Base-by-base conservation (phyloP, 2,113 vertebrate genomes). In the Myotis brandtii region DNA sequence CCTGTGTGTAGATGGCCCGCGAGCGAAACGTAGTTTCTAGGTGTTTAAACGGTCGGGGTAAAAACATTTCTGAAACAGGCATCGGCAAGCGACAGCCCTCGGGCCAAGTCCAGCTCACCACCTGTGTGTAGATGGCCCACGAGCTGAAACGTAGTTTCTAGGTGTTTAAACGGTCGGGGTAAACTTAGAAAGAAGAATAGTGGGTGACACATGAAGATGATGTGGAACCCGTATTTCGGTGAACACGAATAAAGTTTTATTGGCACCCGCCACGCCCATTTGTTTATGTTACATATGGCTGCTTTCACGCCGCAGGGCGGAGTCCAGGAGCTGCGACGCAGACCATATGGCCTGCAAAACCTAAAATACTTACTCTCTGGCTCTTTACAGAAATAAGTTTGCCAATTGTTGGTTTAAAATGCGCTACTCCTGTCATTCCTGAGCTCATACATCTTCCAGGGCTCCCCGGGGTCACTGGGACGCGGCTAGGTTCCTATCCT, bases 11-110 rank as follows among this genome's bases (percentile, higher is more conserved):
- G 48, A 21, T 7, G 13, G 32, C 59, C 59, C 1, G 0, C 1
- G 1, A 1, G 1, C 70, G 48, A 37, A 72, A 54, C 56, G 27
- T 7, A 34, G 48, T 30, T 2, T 48, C 62, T 40, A 3, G 37
- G 37, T 37, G 67, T 83, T 83, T 56, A 48, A 83, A 69, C 13
- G 46, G 5, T 11, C 23, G 23, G n/a, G 25, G 3, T 43, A 30
- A 30, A 16, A n/a, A n/a, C n/a, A n/a, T n/a, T n/a, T n/a, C n/a
- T n/a, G n/a, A n/a, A 40, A 40, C 40, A 40, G 40, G 40, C 40
- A 40, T 40, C 32, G 9, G 56, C 27, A 6, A 16, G 18, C 67
- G 17, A 2, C 3, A 1, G 20, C 43, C n/a, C 0, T 0, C 0
- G 0, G 37, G 23, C 52, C 59, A 6, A 7, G n/a, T 32, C n/a